phyloP scores from a whole-genome alignment of 2,113 vertebrate genomes.

The Laticauda laticaudata region DNA sequence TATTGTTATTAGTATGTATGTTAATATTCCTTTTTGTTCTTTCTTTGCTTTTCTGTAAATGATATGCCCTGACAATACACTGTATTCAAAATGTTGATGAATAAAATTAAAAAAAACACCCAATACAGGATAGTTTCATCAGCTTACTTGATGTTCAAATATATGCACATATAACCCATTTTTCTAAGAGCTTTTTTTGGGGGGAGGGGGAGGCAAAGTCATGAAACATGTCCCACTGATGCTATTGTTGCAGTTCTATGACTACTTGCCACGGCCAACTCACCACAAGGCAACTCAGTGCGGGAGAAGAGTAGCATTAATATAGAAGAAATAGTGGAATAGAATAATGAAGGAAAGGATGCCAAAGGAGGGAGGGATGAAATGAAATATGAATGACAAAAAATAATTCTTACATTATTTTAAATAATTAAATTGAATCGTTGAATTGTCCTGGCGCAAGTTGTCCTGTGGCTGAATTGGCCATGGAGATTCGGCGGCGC shows the following conservation, averaged over 20 bases:
- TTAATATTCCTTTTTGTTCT: no score
- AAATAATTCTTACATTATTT: neutral
- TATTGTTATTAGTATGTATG: no score
- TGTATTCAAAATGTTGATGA: no score
- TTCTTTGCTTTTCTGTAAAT: no score
- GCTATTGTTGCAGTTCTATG: neutral
- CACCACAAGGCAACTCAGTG: fast-evolving
- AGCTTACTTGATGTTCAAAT: neutral
- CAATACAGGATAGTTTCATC: neutral
- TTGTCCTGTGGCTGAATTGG: neutral
- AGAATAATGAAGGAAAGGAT: neutral
- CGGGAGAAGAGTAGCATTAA: neutral
- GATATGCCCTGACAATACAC: no score
- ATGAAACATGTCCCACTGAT: neutral
- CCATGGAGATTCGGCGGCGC: no score
- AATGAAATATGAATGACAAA: neutral
- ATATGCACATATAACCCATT: neutral
- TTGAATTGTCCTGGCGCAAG: neutral
- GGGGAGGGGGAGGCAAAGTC: neutral
- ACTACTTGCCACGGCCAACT: neutral
- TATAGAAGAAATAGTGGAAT: neutral
- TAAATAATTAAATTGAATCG: neutral
- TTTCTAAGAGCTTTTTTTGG: neutral
- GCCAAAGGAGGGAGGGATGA: neutral
- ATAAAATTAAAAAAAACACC: no score